Conservation (phyloP, 2,888 invertebrate genomes). For the Augiades crinisus region DNA sequence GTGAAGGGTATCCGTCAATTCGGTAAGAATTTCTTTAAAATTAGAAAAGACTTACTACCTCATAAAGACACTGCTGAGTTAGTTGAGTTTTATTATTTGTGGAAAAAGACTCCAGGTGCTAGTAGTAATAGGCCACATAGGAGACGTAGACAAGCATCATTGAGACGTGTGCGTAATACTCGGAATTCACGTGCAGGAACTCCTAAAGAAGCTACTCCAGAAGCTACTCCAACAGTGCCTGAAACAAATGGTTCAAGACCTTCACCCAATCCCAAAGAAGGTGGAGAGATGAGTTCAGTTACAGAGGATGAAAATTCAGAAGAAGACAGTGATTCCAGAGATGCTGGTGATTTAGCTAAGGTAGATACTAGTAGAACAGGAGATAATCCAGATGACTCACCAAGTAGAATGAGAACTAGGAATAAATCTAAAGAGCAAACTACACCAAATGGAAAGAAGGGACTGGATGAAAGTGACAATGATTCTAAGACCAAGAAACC, state of each 20-base stretch:
- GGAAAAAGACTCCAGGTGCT: slow-evolving; percentile 99
- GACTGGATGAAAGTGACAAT: slow-evolving; percentile 74
- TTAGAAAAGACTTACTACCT: slow-evolving; percentile 96
- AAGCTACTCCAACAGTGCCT: slow-evolving; percentile 75
- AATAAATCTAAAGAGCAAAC: slow-evolving; percentile 91
- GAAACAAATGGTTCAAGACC: slow-evolving; percentile 81
- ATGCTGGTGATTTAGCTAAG: slow-evolving; percentile 90
- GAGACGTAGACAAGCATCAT: slow-evolving; percentile 91
- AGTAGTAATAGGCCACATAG: slow-evolving; percentile 97
- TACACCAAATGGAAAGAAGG: slow-evolving; percentile 72
- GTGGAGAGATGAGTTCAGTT: slow-evolving; percentile 88
- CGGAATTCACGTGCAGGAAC: slow-evolving; percentile 92
- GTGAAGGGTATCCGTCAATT: slow-evolving; percentile 98
- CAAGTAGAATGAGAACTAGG: slow-evolving; percentile 94
- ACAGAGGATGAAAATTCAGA: slow-evolving; percentile 96
- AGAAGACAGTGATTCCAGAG: slow-evolving; percentile 96
- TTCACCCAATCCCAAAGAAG: slow-evolving; percentile 85
- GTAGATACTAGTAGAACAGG: slow-evolving; percentile 89
- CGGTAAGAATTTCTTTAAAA: slow-evolving; percentile 99
- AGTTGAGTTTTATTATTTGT: slow-evolving; percentile 99
- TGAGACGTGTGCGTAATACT: slow-evolving; percentile 93
- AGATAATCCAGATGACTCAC: slow-evolving; percentile 89
- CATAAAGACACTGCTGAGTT: slow-evolving; percentile 98
- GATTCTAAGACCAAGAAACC: slow-evolving; percentile 67
- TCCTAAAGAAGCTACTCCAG: slow-evolving; percentile 87